A percentile compares a stretch with the other conserved stretches of the same genome.
These are phyloP conservation scores for Rhodinocichla rosea DNA, from an alignment of 2,113 vertebrate genomes.

Conservation along the genomic window DNA sequence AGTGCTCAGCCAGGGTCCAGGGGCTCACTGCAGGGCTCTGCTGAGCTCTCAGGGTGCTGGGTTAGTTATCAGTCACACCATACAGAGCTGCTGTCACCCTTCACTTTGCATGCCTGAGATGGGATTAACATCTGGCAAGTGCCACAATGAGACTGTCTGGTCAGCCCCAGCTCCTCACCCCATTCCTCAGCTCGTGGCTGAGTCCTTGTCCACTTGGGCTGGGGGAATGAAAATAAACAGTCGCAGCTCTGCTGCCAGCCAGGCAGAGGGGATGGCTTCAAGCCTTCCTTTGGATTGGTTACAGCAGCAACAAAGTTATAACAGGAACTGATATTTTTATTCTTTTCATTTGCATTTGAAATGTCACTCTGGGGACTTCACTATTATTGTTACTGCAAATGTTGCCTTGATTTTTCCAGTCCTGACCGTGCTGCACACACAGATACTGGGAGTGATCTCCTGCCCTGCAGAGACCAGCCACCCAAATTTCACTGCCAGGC, in stretches of 20 bases:
- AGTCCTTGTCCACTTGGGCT: rapidly evolving
- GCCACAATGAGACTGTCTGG: not conserved
- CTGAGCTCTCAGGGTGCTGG: not conserved
- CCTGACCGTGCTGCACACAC: rapidly evolving
- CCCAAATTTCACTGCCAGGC: not conserved
- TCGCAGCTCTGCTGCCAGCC: not conserved
- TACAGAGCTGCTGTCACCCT: not conserved
- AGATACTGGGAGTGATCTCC: not conserved
- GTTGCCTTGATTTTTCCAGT: not conserved
- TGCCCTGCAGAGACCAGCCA: not conserved
- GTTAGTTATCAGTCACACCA: not conserved
- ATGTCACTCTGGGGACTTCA: not conserved
- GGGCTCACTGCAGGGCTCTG: not conserved
- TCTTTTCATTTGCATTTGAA: constrained; percentile 36
- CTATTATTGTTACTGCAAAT: not conserved
- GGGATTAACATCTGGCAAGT: not conserved
- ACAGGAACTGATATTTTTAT: constrained; percentile 28
- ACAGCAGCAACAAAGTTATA: not conserved
- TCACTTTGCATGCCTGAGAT: not conserved
- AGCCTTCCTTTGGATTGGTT: not conserved
- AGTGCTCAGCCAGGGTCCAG: rapidly evolving
- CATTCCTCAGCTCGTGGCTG: not conserved
- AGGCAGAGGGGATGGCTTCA: not conserved
- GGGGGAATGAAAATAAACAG: not conserved
- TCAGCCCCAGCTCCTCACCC: not conserved